Conservation (phyloP, 2,113 vertebrate species). For the Aegotheles bennettii region DNA sequence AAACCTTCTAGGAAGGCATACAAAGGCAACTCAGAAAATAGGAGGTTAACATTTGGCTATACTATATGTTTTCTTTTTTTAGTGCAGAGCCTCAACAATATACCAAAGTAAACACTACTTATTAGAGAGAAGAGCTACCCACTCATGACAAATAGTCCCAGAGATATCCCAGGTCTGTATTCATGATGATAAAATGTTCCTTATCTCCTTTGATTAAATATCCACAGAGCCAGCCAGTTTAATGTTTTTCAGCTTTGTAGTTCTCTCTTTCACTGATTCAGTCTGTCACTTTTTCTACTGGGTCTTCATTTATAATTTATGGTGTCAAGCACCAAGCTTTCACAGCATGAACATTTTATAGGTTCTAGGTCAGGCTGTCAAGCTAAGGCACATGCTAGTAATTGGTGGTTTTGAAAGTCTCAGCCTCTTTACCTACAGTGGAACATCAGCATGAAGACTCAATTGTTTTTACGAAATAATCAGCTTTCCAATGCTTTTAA, state of each 20-base stretch:
- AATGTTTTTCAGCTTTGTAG: constrained; percentile 33
- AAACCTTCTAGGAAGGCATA: not conserved
- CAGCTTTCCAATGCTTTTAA: not conserved
- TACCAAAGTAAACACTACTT: not conserved
- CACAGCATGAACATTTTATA: constrained; percentile 57
- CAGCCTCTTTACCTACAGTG: not conserved
- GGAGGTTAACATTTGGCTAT: not conserved
- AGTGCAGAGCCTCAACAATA: not conserved
- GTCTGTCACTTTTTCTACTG: constrained; percentile 43
- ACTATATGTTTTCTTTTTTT: not conserved
- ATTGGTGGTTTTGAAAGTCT: constrained; percentile 25
- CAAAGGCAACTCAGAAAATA: not conserved
- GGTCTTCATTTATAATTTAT: constrained; percentile 70
- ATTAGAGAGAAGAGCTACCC: not conserved
- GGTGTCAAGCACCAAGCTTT: constrained; percentile 56
- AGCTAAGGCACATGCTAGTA: constrained; percentile 49
- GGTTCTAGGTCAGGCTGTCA: constrained; percentile 61
- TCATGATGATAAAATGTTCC: not conserved
- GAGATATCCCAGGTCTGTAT: not conserved
- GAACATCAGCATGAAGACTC: not conserved
- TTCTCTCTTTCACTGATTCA: not conserved
- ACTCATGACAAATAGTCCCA: not conserved
- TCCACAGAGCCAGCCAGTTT: not conserved
- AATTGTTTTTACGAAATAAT: not conserved
- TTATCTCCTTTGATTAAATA: constrained; percentile 31